These are phyloP conservation scores for Heteromurus nitidus DNA, from an alignment of 2,888 invertebrate genomes.

Conservation along the genomic window DNA sequence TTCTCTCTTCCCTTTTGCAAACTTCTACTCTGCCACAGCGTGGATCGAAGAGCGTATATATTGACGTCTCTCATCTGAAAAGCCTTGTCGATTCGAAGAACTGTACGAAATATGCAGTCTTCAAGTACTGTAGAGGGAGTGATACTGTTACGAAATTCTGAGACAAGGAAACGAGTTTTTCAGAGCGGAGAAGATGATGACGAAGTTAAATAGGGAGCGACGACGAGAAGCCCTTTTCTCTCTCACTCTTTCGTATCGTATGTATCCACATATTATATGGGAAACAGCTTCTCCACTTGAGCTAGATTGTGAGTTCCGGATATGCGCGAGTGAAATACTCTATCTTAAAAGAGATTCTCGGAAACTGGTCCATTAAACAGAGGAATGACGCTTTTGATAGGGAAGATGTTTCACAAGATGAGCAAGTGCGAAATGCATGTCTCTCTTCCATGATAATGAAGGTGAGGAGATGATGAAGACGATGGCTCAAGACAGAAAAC, in stretches of 20 bases:
- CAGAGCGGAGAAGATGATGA: neutral
- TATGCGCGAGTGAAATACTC: constrained; percentile 49
- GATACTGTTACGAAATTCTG: neutral
- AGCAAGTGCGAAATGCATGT: constrained; percentile 10
- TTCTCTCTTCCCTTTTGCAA: neutral
- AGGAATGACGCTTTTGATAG: constrained; percentile 42
- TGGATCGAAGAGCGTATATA: neutral
- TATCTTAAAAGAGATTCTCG: constrained; percentile 49
- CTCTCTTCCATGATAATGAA: constrained; percentile 24
- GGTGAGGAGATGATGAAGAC: constrained; percentile 16
- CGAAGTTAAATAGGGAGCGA: neutral
- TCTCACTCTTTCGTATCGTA: too few species aligned
- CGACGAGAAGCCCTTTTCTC: too few species aligned
- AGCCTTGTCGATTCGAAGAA: neutral
- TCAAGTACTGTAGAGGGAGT: neutral
- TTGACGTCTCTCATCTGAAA: too few species aligned
- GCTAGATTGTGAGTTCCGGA: constrained; percentile 18
- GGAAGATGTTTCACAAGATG: constrained; percentile 12
- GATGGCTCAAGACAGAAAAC: constrained; percentile 32
- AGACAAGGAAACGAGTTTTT: constrained; percentile 26
- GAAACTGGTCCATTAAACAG: constrained; percentile 55
- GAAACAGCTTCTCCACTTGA: neutral
- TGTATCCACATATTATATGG: neutral
- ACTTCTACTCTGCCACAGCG: neutral
- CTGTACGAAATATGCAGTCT: neutral